Evolutionary conservation across 2,797 vertebrate genomes (phyloP), one percentile per base, ranked within the genome.

Genomic region (Astyanax mexicanus): DNA sequence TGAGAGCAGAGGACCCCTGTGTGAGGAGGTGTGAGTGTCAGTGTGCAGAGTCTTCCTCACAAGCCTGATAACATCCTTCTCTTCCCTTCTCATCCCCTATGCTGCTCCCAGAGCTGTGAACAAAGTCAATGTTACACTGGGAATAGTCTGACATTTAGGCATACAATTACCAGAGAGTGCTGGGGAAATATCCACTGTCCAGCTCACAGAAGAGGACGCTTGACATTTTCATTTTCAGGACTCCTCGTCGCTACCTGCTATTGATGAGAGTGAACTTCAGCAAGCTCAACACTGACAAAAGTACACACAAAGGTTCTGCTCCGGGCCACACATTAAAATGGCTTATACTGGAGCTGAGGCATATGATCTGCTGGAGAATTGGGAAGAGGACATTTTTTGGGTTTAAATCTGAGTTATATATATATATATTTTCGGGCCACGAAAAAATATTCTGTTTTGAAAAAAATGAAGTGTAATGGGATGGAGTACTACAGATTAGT

Each of bases 71-170:
- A 47, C 23, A 44, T 45, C 5, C 5, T 32, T 2, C n/a, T 40
- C 72, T 68, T 65, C 65, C 4, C 40, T 72, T 76, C 69, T 35
- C 40, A 12, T 58, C 44, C 37, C 58, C 10, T 45, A 25, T 57
- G 72, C 47, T 66, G 37, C 49, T 55, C 58, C 29, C 57, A 66
- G 29, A 77, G 47, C 38, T 47, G 29, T 29, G 19, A 29, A 78
- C 71, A 73, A 72, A 71, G 77, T 81, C 68, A 77, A 75, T 75
- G 70, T 38, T 42, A 38, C 68, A 54, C 29, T 61, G 66, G 74
- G 37, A 61, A 66, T 57, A 29, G 49, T 47, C 38, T 85, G 81
- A 83, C 83, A 85, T 85, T 83, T 81, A 70, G 57, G n/a, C 79
- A 69, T 49, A 78, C 77, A 75, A 75, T 81, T 76, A 70, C 70